Base-by-base conservation (phyloP, 2,113 vertebrate species). In the Lophius piscatorius region DNA sequence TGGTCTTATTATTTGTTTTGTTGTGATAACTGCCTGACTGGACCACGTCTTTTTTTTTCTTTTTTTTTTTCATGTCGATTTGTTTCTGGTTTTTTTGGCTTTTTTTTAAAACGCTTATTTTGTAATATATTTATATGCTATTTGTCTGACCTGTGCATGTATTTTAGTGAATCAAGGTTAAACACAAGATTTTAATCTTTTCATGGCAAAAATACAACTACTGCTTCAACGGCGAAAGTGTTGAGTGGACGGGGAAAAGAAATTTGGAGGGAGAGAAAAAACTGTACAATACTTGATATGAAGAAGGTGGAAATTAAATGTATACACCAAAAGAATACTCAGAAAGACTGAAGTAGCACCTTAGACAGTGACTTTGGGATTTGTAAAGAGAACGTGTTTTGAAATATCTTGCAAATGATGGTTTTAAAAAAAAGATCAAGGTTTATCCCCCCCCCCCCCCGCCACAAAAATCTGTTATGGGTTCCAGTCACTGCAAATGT, bases 141-240 rank as follows among this genome's bases (percentile, higher is more conserved):
- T 93, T 93, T 90, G 88, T 92, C 88, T 80, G 86, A 90, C 81
- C 72, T 88, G 87, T 92, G 91, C 91, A 92, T 92, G 91, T 91
- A 87, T 90, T 93, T 94, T 91, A 92, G 93, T 95, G 95, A 95
- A 92, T 94, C 94, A 90, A 92, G 93, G 93, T 94, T 93, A 94
- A 94, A 95, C 93, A 93, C 91, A 62, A 81, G 71, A 86, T 87
- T 88, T 87, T 80, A 84, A 87, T 87, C 80, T 87, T 87, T 89
- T 87, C 80, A 90, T 91, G 80, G 81, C 85, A 88, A 89, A 84
- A 86, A 82, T 84, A 83, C 82, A 83, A 89, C 89, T 90, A 90
- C 87, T 90, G 89, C 80, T 85, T 90, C 86, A 81, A 93, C 89
- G 89, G 91, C 93, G 87, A 92, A 88, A 89, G 91, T 91, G 89